These are phyloP conservation scores for Pelodiscus sinensis DNA, from an alignment of 2,113 vertebrate genomes.

Conservation along the genomic window DNA sequence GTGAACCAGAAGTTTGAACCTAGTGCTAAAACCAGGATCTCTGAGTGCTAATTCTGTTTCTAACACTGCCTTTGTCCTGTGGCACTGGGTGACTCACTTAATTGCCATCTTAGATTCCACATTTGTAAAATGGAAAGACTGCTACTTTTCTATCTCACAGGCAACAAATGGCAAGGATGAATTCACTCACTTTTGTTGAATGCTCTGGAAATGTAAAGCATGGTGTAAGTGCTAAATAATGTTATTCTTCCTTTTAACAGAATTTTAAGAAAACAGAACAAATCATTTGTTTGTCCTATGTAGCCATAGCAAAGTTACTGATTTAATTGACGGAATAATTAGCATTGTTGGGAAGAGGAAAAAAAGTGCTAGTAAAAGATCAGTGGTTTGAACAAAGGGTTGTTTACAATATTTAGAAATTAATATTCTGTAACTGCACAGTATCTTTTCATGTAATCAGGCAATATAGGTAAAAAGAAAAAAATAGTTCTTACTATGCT, in stretches of 20 bases:
- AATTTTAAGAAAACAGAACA: not conserved
- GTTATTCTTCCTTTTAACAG: not conserved
- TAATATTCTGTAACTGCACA: fast-evolving
- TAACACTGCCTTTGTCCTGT: not conserved
- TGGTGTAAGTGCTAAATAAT: not conserved
- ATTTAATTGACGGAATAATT: conserved; percentile 1
- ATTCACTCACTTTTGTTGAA: not conserved
- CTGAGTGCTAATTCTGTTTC: not conserved
- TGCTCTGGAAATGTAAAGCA: not conserved
- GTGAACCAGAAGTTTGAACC: not conserved
- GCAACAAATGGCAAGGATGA: not conserved
- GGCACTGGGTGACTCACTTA: not conserved
- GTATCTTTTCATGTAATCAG: not conserved
- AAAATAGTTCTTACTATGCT: not conserved
- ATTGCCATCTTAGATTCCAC: not conserved
- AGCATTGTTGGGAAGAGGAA: not conserved
- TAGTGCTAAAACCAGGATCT: not conserved
- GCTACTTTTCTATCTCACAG: not conserved
- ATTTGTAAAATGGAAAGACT: not conserved
- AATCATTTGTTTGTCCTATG: not conserved
- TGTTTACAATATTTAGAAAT: conserved; percentile 10
- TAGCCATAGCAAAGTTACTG: not conserved
- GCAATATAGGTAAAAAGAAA: conserved; percentile 16
- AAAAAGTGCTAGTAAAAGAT: conserved; percentile 20
- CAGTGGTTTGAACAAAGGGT: not conserved